Base-by-base conservation (phyloP, 2,888 invertebrate species). In the Macaria liturata region DNA sequence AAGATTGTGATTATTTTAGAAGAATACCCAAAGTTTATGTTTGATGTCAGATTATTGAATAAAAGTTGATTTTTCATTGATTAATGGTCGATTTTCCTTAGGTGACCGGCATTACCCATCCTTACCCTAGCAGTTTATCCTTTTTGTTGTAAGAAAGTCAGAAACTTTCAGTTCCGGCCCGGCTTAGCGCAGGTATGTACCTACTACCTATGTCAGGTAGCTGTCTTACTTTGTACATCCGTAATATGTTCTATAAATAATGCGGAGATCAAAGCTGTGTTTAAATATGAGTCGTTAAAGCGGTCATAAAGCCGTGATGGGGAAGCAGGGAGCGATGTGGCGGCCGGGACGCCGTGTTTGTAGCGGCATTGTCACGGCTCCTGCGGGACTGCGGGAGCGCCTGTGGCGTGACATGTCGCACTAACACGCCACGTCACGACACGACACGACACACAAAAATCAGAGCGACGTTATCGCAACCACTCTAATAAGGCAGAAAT, bases 391-490 rank as follows among this genome's bases (percentile, higher is more conserved):
- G 34, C 20, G 9, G 31, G 42, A 9, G 31, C 20, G 46, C 32
- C 31, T 7, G 39, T 39, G 39, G 39, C 39, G 6, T 7, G 6
- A 39, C n/a, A 49, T 46, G 44, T 58, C 54, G 60, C 20, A 2
- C 20, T 20, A 20, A 20, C 20, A 20, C 62, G 58, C 58, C 57
- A 46, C 59, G 40, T 54, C 60, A 51, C 55, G 61, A n/a, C 62
- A 66, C 55, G 61, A n/a, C 62, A 66, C 64, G 66, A 57, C 54
- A 60, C 47, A 55, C 46, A 30, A 58, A 63, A 64, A 64, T 62
- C 63, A 63, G 48, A 60, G 55, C 59, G 54, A 56, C 61, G 58
- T 62, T 60, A 66, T 60, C 64, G 58, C 52, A 30, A 59, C 52
- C n/a, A 46, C 42, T 45, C 46, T 40, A 59, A 56, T 63, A 56